A percentile compares a stretch with the other conserved stretches of the same genome.
Conservation (phyloP, 2,113 vertebrate species). For the Ceyx cyanopectus region DNA sequence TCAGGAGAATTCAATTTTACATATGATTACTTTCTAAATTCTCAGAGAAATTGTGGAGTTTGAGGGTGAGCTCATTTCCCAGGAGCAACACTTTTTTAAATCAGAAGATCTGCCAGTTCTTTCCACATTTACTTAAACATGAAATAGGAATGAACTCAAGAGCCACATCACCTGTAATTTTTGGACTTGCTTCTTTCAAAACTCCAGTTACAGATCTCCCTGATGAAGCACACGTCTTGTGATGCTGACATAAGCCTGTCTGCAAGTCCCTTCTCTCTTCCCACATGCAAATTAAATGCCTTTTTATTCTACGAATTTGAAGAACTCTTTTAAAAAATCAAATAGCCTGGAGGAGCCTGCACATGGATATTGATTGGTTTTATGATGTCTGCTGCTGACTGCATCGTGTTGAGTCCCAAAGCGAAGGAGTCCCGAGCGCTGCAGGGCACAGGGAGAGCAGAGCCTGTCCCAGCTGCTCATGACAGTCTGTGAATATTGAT, state of each 20-base stretch:
- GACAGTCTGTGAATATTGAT: too few relatives aligned
- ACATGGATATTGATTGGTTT: neutral
- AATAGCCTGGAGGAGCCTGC: neutral
- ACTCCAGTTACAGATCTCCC: neutral
- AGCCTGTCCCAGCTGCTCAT: neutral
- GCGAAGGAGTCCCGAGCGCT: neutral
- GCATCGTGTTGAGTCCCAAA: neutral
- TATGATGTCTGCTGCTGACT: constrained; percentile 11
- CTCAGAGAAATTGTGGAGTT: neutral
- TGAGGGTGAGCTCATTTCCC: neutral
- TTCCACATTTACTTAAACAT: neutral
- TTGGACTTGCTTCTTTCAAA: neutral
- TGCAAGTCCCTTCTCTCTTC: neutral
- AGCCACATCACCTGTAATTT: neutral
- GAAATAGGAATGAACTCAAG: neutral
- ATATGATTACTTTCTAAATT: neutral
- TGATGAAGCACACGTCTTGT: neutral
- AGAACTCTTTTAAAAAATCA: constrained; percentile 28
- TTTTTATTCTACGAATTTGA: constrained; percentile 44
- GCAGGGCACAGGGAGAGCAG: neutral
- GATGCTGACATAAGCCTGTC: neutral
- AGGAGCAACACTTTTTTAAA: neutral
- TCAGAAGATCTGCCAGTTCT: neutral
- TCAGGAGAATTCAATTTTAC: neutral
- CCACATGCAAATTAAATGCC: constrained; percentile 51